These are phyloP conservation scores for Acanthurus lineatus DNA, from an alignment of 2,797 vertebrate genomes.

Conservation along the genomic window DNA sequence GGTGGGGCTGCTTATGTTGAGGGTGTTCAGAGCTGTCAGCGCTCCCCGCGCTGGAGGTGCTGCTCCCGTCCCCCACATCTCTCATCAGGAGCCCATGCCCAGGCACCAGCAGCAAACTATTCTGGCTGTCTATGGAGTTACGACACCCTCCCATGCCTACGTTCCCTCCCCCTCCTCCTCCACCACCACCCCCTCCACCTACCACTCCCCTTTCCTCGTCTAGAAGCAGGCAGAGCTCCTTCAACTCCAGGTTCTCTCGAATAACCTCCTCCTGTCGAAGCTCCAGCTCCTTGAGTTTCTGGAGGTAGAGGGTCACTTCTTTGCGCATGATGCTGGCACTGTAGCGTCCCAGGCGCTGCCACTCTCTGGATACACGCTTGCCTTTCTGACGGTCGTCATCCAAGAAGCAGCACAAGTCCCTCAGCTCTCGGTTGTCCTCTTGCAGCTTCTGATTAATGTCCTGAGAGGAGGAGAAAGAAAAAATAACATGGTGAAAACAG, in stretches of 20 bases:
- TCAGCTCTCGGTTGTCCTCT: slow-evolving; percentile 96
- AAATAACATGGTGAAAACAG: neutral
- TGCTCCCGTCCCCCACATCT: slow-evolving; percentile 96
- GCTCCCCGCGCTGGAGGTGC: slow-evolving; percentile 95
- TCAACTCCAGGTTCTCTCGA: slow-evolving; percentile 95
- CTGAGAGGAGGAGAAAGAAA: slow-evolving; percentile 72
- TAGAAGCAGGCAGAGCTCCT: slow-evolving; percentile 94
- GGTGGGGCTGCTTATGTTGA: slow-evolving; percentile 91
- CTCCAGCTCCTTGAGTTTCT: slow-evolving; percentile 96
- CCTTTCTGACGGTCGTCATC: slow-evolving; percentile 98
- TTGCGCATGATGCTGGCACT: slow-evolving; percentile 97
- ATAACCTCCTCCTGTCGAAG: slow-evolving; percentile 94
- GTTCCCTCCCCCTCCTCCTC: slow-evolving; percentile 56
- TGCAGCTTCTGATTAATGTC: slow-evolving; percentile 98
- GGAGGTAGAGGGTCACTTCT: slow-evolving; percentile 95
- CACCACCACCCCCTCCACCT: slow-evolving; percentile 50
- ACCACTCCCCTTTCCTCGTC: slow-evolving; percentile 91
- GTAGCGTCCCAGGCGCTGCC: slow-evolving; percentile 96
- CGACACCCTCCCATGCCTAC: slow-evolving; percentile 88
- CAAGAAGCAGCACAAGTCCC: slow-evolving; percentile 97
- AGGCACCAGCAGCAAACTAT: slow-evolving; percentile 91
- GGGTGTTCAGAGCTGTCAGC: slow-evolving; percentile 93
- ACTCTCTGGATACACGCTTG: slow-evolving; percentile 95
- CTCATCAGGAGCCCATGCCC: slow-evolving; percentile 89
- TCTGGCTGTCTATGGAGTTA: slow-evolving; percentile 96